These are phyloP conservation scores for Dolichopus griseipennis DNA, from an alignment of 2,888 invertebrate genomes.

Conservation along the genomic window DNA sequence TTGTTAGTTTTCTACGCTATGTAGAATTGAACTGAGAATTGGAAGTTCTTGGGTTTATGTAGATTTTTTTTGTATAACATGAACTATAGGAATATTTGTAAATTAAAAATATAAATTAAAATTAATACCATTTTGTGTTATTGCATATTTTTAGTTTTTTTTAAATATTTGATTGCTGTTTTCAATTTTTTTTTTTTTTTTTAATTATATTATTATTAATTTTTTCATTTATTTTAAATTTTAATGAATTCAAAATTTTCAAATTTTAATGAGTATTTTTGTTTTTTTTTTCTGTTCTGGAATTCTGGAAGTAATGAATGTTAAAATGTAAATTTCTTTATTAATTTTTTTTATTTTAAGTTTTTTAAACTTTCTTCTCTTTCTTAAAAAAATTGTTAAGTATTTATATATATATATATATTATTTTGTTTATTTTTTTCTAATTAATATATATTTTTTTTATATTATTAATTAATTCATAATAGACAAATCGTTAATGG, in stretches of 20 bases:
- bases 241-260: no score
- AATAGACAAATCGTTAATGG: constrained; percentile 1
- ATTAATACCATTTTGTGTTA: not conserved
- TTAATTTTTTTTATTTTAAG: constrained; percentile 16
- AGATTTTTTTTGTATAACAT: not conserved
- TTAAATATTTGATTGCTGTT: not conserved
- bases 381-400: constrained; percentile 17
- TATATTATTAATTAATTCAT: not conserved
- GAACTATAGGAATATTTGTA: not conserved
- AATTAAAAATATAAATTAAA: no score
- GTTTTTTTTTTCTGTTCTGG: not conserved
- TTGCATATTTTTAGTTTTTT: constrained; percentile 8
- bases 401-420: constrained; percentile 12
- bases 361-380: constrained; percentile 16
- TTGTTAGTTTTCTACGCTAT: no score
- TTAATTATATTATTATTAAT: no score
- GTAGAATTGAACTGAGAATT: no score
- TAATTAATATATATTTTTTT: constrained; percentile 18
- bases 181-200: no score
- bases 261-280: no score
- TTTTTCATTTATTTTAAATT: no score
- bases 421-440: constrained; percentile 14
- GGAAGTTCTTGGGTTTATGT: no score
- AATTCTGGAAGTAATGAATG: constrained; percentile 14
- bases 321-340: constrained; percentile 17